Conservation (phyloP, 2,797 vertebrate species). For the Spea hammondii region DNA sequence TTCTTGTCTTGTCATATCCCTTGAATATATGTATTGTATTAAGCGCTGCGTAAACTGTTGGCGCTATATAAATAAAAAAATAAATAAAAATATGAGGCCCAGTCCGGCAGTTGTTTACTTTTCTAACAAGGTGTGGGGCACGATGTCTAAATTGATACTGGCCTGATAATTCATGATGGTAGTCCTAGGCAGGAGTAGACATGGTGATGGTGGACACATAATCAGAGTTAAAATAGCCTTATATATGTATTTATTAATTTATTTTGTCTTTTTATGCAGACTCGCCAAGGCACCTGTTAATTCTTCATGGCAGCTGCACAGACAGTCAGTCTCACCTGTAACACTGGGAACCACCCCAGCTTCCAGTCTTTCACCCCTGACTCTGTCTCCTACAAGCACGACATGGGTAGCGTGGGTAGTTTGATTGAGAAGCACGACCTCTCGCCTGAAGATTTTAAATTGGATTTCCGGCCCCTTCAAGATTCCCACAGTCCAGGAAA, state of each 20-base stretch:
- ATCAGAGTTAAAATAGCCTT: no score
- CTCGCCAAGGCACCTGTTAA: constrained; percentile 67
- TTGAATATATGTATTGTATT: no score
- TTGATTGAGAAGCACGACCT: constrained; percentile 89
- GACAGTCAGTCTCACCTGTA: constrained; percentile 80
- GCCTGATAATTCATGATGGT: no score
- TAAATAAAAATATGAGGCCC: no score
- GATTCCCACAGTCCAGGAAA: constrained; percentile 83
- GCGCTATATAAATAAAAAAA: no score
- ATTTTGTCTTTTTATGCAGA: constrained; percentile 64
- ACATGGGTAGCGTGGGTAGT: constrained; percentile 97
- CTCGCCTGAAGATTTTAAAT: constrained; percentile 74
- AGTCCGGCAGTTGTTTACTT: no score
- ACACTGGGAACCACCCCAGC: constrained; percentile 73
- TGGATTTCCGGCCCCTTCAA: constrained; percentile 74
- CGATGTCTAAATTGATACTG: no score
- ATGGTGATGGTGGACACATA: no score
- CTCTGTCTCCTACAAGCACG: constrained; percentile 65
- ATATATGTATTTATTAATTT: background rate
- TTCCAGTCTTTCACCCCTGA: constrained; percentile 62
- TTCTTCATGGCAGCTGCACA: constrained; percentile 95
- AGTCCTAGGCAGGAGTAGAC: no score
- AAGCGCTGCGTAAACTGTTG: no score
- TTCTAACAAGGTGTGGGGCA: no score
- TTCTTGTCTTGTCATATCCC: no score